These are phyloP conservation scores for Diploscapter pachys DNA, from an alignment of 1,140 invertebrate genomes.

Conservation along the genomic window DNA sequence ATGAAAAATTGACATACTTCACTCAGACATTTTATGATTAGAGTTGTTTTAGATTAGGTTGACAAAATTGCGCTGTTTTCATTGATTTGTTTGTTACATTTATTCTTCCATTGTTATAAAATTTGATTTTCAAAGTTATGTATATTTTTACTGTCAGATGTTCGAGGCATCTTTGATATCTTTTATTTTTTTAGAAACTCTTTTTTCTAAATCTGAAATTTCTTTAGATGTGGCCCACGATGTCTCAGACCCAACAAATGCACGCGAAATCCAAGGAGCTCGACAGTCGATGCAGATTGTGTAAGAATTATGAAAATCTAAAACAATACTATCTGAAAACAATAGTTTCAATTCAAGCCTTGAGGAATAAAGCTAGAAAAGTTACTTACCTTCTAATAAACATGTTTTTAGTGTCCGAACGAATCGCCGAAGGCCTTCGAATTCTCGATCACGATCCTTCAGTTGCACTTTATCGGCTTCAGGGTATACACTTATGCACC, in stretches of 20 bases:
- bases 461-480: no score
- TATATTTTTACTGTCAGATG: background rate
- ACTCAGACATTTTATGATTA: background rate
- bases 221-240: background rate
- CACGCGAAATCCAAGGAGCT: slow-evolving; percentile 32
- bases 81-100: background rate
- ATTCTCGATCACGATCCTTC: no score
- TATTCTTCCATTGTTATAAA: background rate
- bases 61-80: background rate
- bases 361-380: no score
- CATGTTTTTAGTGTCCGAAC: no score
- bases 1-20: background rate
- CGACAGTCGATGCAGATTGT: slow-evolving; percentile 34
- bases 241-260: background rate
- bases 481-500: no score
- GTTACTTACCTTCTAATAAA: no score
- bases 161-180: background rate
- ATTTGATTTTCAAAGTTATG: background rate
- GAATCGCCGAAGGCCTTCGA: no score
- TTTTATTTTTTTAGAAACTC: background rate
- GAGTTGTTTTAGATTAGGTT: background rate
- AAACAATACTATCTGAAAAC: no score
- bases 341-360: no score
- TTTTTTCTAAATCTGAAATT: slow-evolving; percentile 1
- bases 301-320: slow-evolving; percentile 4